Percentiles rank a stretch among this genome's conserved stretches.
These are phyloP conservation scores for Cephus cinctus DNA, from an alignment of 1,140 invertebrate genomes.

Conservation along the genomic window DNA sequence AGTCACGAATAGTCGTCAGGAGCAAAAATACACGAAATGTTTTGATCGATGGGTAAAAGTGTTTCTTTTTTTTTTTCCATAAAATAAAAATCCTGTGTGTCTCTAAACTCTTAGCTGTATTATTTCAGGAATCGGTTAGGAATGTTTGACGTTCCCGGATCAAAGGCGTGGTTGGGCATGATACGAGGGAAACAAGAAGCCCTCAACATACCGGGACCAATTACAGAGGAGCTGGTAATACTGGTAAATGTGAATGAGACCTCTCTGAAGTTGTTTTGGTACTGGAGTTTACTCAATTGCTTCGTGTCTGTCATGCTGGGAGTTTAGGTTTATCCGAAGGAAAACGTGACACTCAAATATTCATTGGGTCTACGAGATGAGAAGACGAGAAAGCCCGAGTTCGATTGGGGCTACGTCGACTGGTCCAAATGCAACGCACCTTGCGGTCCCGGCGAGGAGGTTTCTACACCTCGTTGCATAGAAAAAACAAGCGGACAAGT, in stretches of 20 bases:
- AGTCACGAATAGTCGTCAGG: conserved; percentile 58
- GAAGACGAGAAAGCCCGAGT: conserved; percentile 46
- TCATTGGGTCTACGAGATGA: conserved; percentile 30
- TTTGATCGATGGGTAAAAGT: conserved; percentile 36
- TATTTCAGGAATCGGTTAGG: conserved; percentile 39
- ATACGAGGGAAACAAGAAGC: conserved; percentile 39
- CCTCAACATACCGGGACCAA: conserved; percentile 38
- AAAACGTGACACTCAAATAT: conserved; percentile 39
- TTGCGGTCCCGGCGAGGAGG: conserved; percentile 60
- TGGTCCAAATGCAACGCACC: conserved; percentile 62
- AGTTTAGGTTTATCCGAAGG: conserved; percentile 27
- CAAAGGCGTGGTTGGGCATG: conserved; percentile 43
- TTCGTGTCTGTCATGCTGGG: too few relatives aligned
- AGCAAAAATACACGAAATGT: conserved; percentile 41
- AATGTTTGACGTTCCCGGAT: conserved; percentile 41
- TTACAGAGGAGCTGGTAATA: conserved; percentile 30
- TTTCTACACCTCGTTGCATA: conserved; percentile 40
- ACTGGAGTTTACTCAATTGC: background rate
- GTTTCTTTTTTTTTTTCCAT: conserved; percentile 2
- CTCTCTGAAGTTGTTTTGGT: conserved; percentile 7
- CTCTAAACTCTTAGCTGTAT: conserved; percentile 3
- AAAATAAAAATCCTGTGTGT: background rate
- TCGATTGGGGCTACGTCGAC: conserved; percentile 58
- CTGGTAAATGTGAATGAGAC: conserved; percentile 37
- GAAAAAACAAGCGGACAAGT: conserved; percentile 39